Conservation (phyloP, 1,140 invertebrate genomes). For the Arion vulgaris region DNA sequence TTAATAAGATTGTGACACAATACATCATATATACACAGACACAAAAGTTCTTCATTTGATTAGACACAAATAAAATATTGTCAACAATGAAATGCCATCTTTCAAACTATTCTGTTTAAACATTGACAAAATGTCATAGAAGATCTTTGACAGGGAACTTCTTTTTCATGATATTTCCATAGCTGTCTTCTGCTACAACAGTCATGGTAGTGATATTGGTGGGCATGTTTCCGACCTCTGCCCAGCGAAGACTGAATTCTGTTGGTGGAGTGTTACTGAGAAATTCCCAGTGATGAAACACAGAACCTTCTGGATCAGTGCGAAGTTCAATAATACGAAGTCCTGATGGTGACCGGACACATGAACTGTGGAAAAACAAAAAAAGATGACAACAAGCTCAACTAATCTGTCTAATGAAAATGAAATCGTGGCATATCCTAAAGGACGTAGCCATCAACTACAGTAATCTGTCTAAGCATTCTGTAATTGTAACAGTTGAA, state of each 20-base stretch:
- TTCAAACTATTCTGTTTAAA: no score
- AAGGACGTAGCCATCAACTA: no score
- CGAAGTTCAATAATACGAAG: conserved; percentile 80
- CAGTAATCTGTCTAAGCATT: no score
- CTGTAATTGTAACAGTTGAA: no score
- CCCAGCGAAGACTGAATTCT: conserved; percentile 56
- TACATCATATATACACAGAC: no score
- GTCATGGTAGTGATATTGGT: conserved; percentile 51
- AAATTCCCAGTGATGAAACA: conserved; percentile 81
- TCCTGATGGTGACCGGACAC: conserved; percentile 78
- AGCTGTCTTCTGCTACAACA: conserved; percentile 60
- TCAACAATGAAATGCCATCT: no score
- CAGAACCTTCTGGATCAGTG: conserved; percentile 75
- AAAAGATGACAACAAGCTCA: no score
- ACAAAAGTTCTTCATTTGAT: no score
- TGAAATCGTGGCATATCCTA: no score
- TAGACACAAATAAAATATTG: no score
- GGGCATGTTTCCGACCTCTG: conserved; percentile 58
- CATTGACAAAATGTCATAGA: conserved; percentile 45
- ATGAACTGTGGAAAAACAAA: neutral
- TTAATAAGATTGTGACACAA: no score
- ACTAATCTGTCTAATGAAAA: no score
- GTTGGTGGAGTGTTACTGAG: conserved; percentile 53
- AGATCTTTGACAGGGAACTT: conserved; percentile 59
- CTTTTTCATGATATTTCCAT: conserved; percentile 66